Evolutionary conservation across 1,140 invertebrate species (phyloP), one percentile per base, ranked within the genome.

Genomic region (Pararge aegeria): DNA sequence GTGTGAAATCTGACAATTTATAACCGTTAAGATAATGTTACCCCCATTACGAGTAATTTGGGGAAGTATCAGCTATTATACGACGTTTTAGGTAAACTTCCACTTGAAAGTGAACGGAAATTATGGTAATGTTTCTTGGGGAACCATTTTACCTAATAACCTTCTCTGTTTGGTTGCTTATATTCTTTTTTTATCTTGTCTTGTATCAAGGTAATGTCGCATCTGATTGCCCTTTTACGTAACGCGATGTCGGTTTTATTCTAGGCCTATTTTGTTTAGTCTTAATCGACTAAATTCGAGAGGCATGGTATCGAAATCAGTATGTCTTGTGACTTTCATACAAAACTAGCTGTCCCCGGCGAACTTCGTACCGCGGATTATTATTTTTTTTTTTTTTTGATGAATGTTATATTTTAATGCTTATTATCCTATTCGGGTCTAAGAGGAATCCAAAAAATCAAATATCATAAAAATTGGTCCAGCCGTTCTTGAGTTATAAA

Each of bases 1-100:
- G 73, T 68, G 64, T 72, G 73, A 73, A 74, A 67, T 72, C 63
- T 73, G 57, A 69, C 69, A 68, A 70, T 75, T 79, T 73, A 75
- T 76, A 71, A 71, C 64, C 55, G 53, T 68, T 65, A 68, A 72
- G 55, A 63, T 78, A 66, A 68, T 64, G 64, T 75, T 64, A 68
- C 66, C 52, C 56, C 61, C 65, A 80, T 77, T 77, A 76, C 57
- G 53, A 44, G 62, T 70, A 70, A 76, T 77, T 80, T 75, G 60
- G 52, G 54, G 58, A 65, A 59, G 60, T 73, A 73, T 66, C 61
- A 55, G 59, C 63, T 58, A 62, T 70, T 68, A 64, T 62, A 67
- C 53, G 50, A 52, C 57, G 53, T 64, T 70, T 61, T 66, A 51
- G 55, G 51, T 57, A 42, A 61, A 56, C 48, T 52, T 56, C 60